Percentiles rank a stretch among this genome's conserved stretches.
Conservation (phyloP, 2,888 invertebrate genomes). For the Ornithoptera alexandrae region DNA sequence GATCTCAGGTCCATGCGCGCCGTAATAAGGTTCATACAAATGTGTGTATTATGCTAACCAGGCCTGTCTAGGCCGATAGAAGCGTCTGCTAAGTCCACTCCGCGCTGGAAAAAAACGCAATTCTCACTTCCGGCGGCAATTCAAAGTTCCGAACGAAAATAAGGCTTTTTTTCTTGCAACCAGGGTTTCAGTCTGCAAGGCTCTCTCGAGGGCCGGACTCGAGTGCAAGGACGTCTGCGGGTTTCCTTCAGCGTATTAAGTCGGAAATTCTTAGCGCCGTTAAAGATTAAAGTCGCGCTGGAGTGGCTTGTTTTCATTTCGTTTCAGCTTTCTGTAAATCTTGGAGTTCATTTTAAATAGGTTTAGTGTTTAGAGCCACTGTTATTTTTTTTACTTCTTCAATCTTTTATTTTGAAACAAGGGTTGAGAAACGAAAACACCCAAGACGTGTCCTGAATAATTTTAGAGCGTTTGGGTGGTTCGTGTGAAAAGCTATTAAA, state of each 20-base stretch:
- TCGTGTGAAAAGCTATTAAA: too few relatives aligned
- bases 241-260: conserved; percentile 37
- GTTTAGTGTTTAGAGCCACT: too few relatives aligned
- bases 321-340: conserved; percentile 17
- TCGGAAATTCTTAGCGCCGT: conserved; percentile 31
- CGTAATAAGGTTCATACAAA: conserved; percentile 15
- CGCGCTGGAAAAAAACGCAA: conserved; percentile 15
- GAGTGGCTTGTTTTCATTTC: conserved; percentile 28
- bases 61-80: conserved; percentile 15
- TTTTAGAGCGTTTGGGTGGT: too few relatives aligned
- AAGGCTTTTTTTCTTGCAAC: conserved; percentile 32
- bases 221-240: conserved; percentile 40
- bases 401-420: too few relatives aligned
- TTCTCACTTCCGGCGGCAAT: conserved; percentile 27
- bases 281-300: conserved; percentile 31
- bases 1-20: conserved; percentile 11
- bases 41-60: conserved; percentile 14
- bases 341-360: conserved; percentile 15
- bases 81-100: conserved; percentile 16
- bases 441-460: too few relatives aligned
- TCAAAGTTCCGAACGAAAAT: conserved; percentile 33
- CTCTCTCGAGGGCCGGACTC: conserved; percentile 39
- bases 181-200: conserved; percentile 33
- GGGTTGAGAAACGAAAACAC: too few relatives aligned
- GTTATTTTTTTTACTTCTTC: too few relatives aligned